These are phyloP conservation scores for Trachelipus rathkii DNA, from an alignment of 1,140 invertebrate species.

Conservation along the genomic window DNA sequence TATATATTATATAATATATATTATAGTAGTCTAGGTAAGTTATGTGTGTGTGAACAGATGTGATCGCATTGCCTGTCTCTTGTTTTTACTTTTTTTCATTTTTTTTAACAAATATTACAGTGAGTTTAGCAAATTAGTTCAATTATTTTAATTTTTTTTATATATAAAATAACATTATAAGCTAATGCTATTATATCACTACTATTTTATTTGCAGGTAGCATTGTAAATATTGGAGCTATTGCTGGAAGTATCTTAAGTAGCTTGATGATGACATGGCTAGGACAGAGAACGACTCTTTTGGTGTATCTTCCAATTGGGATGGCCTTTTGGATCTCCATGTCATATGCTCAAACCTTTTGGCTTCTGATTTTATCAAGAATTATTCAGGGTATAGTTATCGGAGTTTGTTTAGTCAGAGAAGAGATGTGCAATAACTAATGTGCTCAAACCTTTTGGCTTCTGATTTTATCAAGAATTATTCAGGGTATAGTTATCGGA, in stretches of 20 bases:
- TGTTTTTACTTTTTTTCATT: not conserved
- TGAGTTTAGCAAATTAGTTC: not conserved
- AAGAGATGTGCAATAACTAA: too few relatives aligned
- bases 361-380: conserved; percentile 28
- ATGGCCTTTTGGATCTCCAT: conserved; percentile 31
- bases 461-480: conserved; percentile 17
- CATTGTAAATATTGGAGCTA: conserved; percentile 36
- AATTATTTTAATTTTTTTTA: too few relatives aligned
- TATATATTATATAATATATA: too few relatives aligned
- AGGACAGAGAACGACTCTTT: conserved; percentile 33
- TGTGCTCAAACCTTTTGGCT: conserved; percentile 35
- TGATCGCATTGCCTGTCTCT: too few relatives aligned
- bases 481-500: conserved; percentile 22
- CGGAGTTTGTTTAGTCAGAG: too few relatives aligned
- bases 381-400: conserved; percentile 25
- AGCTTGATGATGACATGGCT: conserved; percentile 26
- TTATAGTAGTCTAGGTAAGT: too few relatives aligned
- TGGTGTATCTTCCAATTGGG: conserved; percentile 26
- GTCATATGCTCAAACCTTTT: conserved; percentile 31
- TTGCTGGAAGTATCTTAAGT: conserved; percentile 33
- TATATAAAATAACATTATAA: too few relatives aligned
- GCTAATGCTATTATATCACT: too few relatives aligned
- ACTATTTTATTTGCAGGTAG: conserved; percentile 36
- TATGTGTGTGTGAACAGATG: too few relatives aligned
- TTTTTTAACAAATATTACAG: not conserved